Conservation (phyloP, 2,888 invertebrate genomes). For the Proisotoma minuta region DNA sequence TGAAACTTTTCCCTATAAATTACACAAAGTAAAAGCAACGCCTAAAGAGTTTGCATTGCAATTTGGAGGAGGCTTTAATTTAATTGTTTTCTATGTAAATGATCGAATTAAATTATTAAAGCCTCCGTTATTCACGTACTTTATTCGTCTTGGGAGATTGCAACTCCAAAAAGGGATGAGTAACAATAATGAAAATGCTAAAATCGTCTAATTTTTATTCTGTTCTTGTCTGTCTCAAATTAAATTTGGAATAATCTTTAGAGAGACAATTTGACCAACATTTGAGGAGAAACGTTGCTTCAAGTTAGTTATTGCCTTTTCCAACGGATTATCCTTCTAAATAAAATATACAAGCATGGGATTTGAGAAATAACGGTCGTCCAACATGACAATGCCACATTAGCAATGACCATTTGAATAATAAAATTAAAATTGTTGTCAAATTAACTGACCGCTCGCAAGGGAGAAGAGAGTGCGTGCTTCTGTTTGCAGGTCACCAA, state of each 20-base stretch:
- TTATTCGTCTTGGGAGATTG: neutral
- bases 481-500: neutral
- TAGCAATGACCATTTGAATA: neutral
- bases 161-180: constrained; percentile 1
- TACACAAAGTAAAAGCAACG: neutral
- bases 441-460: neutral
- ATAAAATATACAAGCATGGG: too few relatives aligned
- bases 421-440: neutral
- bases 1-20: neutral
- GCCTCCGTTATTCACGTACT: neutral
- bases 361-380: too few relatives aligned
- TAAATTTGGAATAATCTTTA: neutral
- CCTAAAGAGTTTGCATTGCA: neutral
- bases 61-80: neutral
- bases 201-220: constrained; percentile 4
- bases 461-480: neutral
- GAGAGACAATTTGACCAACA: too few relatives aligned
- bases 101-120: neutral
- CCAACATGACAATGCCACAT: neutral
- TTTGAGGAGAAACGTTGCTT: too few relatives aligned
- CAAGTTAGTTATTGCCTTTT: too few relatives aligned
- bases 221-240: neutral
- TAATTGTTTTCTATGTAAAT: neutral
- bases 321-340: too few relatives aligned
- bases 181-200: neutral